phyloP scores from a whole-genome alignment of 2,797 vertebrate genomes.

The Chlorospingus flavigularis region DNA sequence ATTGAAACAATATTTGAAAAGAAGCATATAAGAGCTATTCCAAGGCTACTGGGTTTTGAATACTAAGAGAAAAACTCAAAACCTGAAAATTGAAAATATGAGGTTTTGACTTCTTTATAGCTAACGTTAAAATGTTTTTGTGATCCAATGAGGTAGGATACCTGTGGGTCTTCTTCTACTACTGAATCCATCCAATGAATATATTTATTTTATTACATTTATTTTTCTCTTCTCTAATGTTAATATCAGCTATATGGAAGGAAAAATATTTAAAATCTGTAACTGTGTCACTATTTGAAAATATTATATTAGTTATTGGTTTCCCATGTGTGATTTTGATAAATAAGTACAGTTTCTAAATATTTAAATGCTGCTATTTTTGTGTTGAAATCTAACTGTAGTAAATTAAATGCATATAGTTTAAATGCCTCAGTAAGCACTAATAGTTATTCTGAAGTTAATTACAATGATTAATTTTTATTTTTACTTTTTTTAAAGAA shows the following conservation, averaged over 20 bases:
- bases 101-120: neutral
- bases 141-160: neutral
- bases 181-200: neutral
- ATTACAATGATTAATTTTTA: neutral
- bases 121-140: neutral
- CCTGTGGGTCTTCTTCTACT: neutral
- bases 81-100: neutral
- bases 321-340: neutral
- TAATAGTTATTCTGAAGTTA: neutral
- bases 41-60: neutral
- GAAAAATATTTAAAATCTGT: neutral
- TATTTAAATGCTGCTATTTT: neutral
- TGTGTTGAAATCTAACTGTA: neutral
- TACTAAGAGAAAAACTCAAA: neutral
- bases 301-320: neutral
- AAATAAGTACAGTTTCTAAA: neutral
- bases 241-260: neutral
- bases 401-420: neutral
- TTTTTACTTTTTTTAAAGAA: constrained; percentile 76
- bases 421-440: neutral
- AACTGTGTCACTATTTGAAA: neutral
- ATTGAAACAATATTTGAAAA: neutral
- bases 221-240: neutral
- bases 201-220: neutral
- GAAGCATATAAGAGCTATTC: neutral